Evolutionary conservation across 2,113 vertebrate genomes (phyloP).

Genomic region (Micronisus gabar): DNA sequence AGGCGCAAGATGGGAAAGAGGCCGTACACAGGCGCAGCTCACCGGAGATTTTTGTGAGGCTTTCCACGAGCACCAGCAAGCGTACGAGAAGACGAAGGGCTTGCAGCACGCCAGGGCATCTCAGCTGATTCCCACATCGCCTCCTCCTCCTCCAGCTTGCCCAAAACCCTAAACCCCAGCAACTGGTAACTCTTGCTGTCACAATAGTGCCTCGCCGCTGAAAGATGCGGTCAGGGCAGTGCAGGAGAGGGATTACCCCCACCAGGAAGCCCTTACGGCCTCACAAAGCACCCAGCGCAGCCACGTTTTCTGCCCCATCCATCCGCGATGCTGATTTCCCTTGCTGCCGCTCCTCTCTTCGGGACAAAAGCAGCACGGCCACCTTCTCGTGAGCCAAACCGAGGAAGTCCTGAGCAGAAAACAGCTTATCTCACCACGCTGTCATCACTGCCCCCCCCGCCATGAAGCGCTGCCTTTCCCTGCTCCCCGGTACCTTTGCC

Average conservation of each 20-base stretch:
- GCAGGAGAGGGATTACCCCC: neutral
- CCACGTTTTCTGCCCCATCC: neutral
- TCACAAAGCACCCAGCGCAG: accelerated
- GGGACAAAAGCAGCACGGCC: neutral
- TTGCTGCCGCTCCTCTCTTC: neutral
- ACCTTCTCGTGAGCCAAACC: neutral
- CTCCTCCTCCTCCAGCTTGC: neutral
- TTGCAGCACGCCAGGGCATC: accelerated
- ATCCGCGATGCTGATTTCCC: neutral
- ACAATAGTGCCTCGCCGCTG: accelerated
- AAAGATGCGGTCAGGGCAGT: neutral
- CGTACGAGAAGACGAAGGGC: neutral
- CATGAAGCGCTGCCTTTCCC: neutral
- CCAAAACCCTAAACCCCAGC: neutral
- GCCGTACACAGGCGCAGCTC: neutral
- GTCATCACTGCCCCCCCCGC: accelerated
- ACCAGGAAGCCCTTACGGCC: neutral
- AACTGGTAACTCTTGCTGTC: neutral
- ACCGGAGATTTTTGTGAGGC: neutral
- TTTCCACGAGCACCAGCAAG: accelerated
- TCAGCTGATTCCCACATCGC: neutral
- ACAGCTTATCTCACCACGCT: neutral
- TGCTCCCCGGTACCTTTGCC: neutral
- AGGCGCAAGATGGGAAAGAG: neutral
- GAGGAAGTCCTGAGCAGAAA: neutral